A percentile compares a stretch with the other conserved stretches of the same genome.
Evolutionary conservation across 2,888 invertebrate species (phyloP).

Genomic region (Steromphala cineraria): DNA sequence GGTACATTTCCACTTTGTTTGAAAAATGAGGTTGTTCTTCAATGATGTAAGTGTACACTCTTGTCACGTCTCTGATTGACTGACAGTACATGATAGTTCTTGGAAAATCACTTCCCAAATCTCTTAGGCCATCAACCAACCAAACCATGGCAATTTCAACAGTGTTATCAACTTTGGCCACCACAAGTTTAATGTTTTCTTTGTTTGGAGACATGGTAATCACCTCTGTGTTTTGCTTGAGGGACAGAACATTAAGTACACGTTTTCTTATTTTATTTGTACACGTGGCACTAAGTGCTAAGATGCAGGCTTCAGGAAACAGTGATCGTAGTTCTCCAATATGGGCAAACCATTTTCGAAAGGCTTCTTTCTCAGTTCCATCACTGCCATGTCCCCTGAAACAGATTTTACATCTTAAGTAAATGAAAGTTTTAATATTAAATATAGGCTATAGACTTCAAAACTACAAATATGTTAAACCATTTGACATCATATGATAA

Average conservation of each 20-base stretch:
- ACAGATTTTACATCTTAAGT: too few species aligned
- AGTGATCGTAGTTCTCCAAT: background rate
- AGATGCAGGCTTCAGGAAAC: background rate
- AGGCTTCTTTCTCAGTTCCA: background rate
- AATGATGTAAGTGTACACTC: background rate
- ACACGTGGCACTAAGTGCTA: background rate
- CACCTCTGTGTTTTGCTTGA: background rate
- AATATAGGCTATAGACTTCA: too few species aligned
- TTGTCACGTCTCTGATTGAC: background rate
- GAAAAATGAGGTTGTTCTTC: background rate
- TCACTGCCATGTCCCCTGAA: background rate
- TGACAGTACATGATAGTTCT: background rate
- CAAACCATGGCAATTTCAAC: background rate
- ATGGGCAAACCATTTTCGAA: background rate
- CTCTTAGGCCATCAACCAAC: background rate
- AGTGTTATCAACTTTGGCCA: background rate
- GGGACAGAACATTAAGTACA: background rate
- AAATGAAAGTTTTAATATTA: too few species aligned
- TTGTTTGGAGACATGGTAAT: background rate
- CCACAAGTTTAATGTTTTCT: background rate
- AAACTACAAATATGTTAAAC: too few species aligned
- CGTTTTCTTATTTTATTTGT: background rate
- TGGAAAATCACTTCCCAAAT: background rate
- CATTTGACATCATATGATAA: too few species aligned
- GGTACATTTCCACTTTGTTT: background rate